Conservation (phyloP, 2,797 vertebrate species). For the Pangasius sanitwongsei region DNA sequence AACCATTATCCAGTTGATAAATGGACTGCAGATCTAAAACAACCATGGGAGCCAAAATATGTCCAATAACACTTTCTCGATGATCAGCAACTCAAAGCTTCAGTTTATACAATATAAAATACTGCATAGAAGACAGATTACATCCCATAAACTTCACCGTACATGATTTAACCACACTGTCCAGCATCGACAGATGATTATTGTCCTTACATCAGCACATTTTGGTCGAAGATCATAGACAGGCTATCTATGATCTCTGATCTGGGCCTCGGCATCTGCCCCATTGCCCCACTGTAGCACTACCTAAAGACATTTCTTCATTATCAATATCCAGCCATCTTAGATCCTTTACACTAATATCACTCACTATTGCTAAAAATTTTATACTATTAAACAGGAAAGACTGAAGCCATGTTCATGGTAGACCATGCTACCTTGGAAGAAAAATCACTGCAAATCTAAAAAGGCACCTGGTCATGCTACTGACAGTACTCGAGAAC, state of each 20-base stretch:
- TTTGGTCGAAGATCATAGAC: no score
- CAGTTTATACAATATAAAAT: neutral
- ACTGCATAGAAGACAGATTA: no score
- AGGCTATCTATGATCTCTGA: no score
- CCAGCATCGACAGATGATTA: neutral
- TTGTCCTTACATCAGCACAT: neutral
- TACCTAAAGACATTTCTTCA: neutral
- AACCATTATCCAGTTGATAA: no score
- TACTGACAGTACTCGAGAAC: neutral
- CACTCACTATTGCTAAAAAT: neutral
- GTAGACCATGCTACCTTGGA: neutral
- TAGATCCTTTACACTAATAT: neutral
- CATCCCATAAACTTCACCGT: neutral
- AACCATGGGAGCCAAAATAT: no score
- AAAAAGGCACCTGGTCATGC: neutral
- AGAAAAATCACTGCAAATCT: neutral
- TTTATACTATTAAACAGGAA: neutral
- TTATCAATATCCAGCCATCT: neutral
- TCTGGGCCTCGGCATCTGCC: neutral
- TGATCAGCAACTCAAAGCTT: no score
- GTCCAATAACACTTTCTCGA: no score
- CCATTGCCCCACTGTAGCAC: neutral
- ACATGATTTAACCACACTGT: no score
- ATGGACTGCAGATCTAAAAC: no score
- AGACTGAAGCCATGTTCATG: neutral